phyloP scores from a whole-genome alignment of 2,888 invertebrate genomes.

The Hololepta plana region DNA sequence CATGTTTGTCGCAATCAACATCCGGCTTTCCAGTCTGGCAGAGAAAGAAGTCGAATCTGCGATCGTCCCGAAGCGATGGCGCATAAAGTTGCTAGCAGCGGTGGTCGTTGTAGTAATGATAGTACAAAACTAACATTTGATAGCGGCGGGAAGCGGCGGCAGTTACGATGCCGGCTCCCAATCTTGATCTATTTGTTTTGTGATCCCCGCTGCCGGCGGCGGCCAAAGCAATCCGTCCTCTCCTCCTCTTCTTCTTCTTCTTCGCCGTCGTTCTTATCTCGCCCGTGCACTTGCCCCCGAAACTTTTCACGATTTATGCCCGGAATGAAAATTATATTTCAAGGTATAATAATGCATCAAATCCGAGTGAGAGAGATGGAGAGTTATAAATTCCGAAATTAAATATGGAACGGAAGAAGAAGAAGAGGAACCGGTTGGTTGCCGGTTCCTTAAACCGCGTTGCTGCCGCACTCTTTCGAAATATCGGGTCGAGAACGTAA shows the following conservation, averaged over 20 bases:
- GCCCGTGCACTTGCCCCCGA: conserved; percentile 18
- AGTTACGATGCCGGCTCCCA: conserved; percentile 11
- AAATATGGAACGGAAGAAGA: conserved; percentile 26
- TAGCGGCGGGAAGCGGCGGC: not conserved
- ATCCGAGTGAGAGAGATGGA: conserved; percentile 24
- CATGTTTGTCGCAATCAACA: conserved; percentile 29
- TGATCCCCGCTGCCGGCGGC: conserved; percentile 25
- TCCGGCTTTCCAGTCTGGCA: conserved; percentile 26
- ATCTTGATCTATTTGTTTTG: conserved; percentile 31
- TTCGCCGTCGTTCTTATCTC: too few relatives aligned
- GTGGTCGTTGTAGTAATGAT: too few relatives aligned
- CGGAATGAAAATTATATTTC: conserved; percentile 25
- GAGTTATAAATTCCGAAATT: conserved; percentile 30
- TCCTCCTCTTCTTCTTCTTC: conserved; percentile 12
- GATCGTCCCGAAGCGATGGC: conserved; percentile 14
- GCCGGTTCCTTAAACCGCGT: too few relatives aligned
- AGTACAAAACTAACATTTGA: conserved; percentile 2
- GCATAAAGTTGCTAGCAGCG: too few relatives aligned
- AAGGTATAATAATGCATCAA: conserved; percentile 30
- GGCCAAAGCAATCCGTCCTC: conserved; percentile 25
- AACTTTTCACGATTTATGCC: conserved; percentile 15
- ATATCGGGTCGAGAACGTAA: conserved; percentile 19
- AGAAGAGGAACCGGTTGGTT: conserved; percentile 3
- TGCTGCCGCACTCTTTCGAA: conserved; percentile 28
- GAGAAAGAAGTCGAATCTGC: conserved; percentile 24